Base-by-base conservation (phyloP, 2,888 invertebrate species). In the Spilosoma lubricipeda region DNA sequence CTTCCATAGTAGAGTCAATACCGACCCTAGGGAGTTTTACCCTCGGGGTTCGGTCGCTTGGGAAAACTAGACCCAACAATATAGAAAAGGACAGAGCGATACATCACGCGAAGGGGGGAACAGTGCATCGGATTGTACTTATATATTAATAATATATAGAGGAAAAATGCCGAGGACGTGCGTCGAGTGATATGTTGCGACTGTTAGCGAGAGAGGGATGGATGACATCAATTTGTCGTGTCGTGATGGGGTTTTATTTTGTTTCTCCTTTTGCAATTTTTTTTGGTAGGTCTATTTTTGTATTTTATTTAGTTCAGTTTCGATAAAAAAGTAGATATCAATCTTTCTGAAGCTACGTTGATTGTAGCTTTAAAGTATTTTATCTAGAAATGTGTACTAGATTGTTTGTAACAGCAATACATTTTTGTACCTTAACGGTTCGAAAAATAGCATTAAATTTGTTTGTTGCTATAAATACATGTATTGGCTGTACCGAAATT, bases 61-160 rank as follows among this genome's bases (percentile, higher is more conserved):
- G 95, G 95, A 95, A 95, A 95, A 95, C 95, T 95, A 95, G 93
- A 95, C 94, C 95, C 95, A 95, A 95, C 95, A 95, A 95, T 95
- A 95, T 95, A 93, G 94, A 95, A 93, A 92, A 92, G 93, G 95
- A 95, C 91, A 85, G 90, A 87, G 87, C 85, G 90, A 94, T 90
- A 86, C 86, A 87, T 79, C 81, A 81, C 79, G 68, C 79, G 79
- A 76, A 84, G 80, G 94, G 83, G 89, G 79, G 90, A 95, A 84
- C 90, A 90, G 95, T 90, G 91, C 93, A 90, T 89, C 89, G 80
- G 87, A 91, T 88, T 92, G 90, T 94, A 95, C 94, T 94, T 95
- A 95, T 95, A 92, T 95, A 95, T 95, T 94, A 95, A 95, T 95
- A 95, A 95, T 95, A 95, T 95, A 95, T 94, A 95, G 94, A 95